Percentiles rank a stretch among this genome's conserved stretches.
Conservation (phyloP, 2,797 vertebrate species). For the Percopsis omiscomaycus region DNA sequence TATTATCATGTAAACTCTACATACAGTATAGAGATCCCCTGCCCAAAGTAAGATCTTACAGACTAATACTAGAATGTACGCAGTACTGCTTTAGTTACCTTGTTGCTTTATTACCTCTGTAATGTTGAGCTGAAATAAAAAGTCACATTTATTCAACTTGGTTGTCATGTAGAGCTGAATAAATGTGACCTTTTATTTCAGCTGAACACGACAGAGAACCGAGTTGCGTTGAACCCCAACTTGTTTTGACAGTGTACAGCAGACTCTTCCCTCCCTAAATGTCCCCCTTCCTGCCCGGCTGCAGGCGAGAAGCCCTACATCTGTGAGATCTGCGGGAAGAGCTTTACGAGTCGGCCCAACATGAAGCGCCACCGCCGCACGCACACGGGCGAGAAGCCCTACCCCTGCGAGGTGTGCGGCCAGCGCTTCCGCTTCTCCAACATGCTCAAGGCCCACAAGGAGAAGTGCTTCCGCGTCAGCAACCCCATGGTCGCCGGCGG, state of each 20-base stretch:
- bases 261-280: not conserved
- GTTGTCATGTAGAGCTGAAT: too few relatives aligned
- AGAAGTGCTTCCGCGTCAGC: conserved; percentile 93
- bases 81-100: too few relatives aligned
- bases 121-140: too few relatives aligned
- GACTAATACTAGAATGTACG: too few relatives aligned
- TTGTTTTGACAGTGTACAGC: not conserved
- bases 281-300: not conserved
- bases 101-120: too few relatives aligned
- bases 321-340: conserved; percentile 97
- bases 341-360: conserved; percentile 97
- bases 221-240: not conserved
- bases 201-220: too few relatives aligned
- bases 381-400: conserved; percentile 94
- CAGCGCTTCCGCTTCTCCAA: conserved; percentile 97
- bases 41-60: too few relatives aligned
- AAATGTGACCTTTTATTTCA: too few relatives aligned
- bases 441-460: conserved; percentile 96
- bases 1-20: too few relatives aligned
- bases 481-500: conserved; percentile 76
- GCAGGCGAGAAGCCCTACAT: conserved; percentile 97
- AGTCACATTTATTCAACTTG: too few relatives aligned
- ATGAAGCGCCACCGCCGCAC: conserved; percentile 97
- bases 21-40: too few relatives aligned
- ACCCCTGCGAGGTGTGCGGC: conserved; percentile 91